These are phyloP conservation scores for Ooceraea biroi DNA, from an alignment of 1,140 invertebrate genomes.

Conservation along the genomic window DNA sequence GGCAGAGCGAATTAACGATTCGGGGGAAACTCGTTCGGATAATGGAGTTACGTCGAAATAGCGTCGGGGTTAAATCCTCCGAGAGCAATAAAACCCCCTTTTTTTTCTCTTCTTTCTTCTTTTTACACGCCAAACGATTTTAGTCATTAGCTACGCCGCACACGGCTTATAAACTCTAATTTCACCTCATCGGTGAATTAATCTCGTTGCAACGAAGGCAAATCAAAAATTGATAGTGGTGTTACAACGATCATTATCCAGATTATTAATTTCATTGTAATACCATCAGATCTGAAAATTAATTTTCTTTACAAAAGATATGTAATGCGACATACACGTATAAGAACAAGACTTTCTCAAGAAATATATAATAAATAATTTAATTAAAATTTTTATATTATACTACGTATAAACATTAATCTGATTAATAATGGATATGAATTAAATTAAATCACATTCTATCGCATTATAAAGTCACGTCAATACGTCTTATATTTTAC, in stretches of 20 bases:
- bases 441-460: neutral
- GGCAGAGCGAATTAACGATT: conserved; percentile 62
- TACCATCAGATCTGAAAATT: neutral
- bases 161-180: conserved; percentile 61
- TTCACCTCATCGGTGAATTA: conserved; percentile 65
- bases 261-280: neutral
- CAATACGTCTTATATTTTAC: no score
- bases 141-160: conserved; percentile 59
- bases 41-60: conserved; percentile 73
- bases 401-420: neutral
- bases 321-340: conserved; percentile 1
- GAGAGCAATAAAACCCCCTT: conserved; percentile 61
- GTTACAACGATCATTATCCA: conserved; percentile 8
- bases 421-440: neutral
- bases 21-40: conserved; percentile 64
- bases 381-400: neutral
- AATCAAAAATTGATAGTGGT: conserved; percentile 67
- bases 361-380: neutral
- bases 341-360: conserved; percentile 1
- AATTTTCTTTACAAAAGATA: neutral
- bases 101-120: conserved; percentile 39
- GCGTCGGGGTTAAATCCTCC: conserved; percentile 62
- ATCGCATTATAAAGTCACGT: no score
- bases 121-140: conserved; percentile 62
- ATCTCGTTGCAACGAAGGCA: conserved; percentile 44